A percentile compares a stretch with the other conserved stretches of the same genome.
Conservation (phyloP, 2,113 vertebrate species). For the Dinomys branickii region DNA sequence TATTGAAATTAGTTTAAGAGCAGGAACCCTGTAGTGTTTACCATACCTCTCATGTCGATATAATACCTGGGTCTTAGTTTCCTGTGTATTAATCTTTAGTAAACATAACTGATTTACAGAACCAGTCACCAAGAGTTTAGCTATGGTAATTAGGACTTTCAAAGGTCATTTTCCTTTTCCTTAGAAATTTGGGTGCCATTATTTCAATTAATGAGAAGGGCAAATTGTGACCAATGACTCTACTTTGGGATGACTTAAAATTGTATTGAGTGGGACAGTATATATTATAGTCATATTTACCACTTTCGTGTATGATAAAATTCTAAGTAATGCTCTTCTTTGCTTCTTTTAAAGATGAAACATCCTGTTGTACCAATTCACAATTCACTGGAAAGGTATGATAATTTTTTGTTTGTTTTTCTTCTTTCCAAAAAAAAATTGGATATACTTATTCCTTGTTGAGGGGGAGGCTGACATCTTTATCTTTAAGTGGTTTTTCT, state of each 20-base stretch:
- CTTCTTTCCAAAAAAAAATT: slow-evolving; percentile 20
- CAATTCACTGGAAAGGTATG: slow-evolving; percentile 91
- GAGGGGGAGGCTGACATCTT: neutral
- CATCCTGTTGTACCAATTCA: slow-evolving; percentile 88
- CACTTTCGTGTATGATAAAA: neutral
- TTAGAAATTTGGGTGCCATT: neutral
- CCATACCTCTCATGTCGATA: neutral
- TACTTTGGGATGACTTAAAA: neutral
- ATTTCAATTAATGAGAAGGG: neutral
- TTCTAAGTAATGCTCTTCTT: neutral
- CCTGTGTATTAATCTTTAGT: neutral
- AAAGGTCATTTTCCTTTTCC: slow-evolving; percentile 16
- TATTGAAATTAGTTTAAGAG: neutral
- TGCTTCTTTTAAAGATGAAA: slow-evolving; percentile 89
- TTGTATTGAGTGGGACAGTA: neutral
- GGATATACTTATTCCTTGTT: neutral
- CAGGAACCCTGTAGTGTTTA: neutral
- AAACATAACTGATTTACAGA: neutral
- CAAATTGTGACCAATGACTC: neutral
- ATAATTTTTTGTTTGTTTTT: slow-evolving; percentile 50
- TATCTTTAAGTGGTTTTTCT: neutral
- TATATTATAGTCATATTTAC: neutral
- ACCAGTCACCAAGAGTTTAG: neutral
- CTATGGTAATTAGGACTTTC: slow-evolving; percentile 12
- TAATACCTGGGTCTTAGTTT: neutral